Conservation (phyloP, 2,113 vertebrate genomes). For the Etheostoma spectabile region DNA sequence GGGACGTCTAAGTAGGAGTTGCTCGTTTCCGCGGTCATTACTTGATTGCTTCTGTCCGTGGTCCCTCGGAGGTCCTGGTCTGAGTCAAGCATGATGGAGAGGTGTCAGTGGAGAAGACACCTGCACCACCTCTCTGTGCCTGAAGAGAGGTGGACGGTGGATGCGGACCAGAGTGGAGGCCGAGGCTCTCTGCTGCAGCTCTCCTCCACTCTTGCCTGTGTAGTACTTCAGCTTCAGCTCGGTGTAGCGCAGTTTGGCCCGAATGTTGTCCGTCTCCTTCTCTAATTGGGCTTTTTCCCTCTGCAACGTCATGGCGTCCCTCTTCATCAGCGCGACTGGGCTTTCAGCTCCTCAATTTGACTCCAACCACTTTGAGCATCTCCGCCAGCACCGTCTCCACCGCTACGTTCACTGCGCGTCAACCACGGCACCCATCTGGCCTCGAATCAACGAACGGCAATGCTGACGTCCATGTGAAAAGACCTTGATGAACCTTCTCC, state of each 20-base stretch:
- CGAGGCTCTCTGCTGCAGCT: slow-evolving; percentile 75
- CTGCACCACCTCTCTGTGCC: slow-evolving; percentile 11
- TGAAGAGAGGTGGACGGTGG: slow-evolving; percentile 24
- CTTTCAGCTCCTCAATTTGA: slow-evolving; percentile 84
- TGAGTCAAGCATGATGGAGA: slow-evolving; percentile 31
- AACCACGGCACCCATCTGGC: slow-evolving; percentile 84
- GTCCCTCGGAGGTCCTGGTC: slow-evolving; percentile 12
- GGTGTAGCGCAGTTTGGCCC: slow-evolving; percentile 81
- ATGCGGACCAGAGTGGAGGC: slow-evolving; percentile 41
- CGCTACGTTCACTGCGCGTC: slow-evolving; percentile 84
- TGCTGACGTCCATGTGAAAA: slow-evolving; percentile 82
- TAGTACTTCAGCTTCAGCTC: slow-evolving; percentile 83
- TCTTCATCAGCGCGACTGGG: slow-evolving; percentile 77
- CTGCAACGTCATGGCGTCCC: slow-evolving; percentile 62
- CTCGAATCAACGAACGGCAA: slow-evolving; percentile 85
- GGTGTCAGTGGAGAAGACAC: slow-evolving; percentile 1
- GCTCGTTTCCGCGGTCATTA: not conserved
- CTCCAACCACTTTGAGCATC: slow-evolving; percentile 84
- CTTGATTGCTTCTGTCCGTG: slow-evolving; percentile 24
- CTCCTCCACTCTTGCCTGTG: slow-evolving; percentile 78
- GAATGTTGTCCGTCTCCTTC: slow-evolving; percentile 83
- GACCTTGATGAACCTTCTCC: not conserved
- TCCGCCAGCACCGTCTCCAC: slow-evolving; percentile 86
- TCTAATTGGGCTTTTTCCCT: slow-evolving; percentile 81
- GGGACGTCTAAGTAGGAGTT: not conserved